These are phyloP conservation scores for Formica aserva DNA, from an alignment of 2,888 invertebrate genomes.

Conservation along the genomic window DNA sequence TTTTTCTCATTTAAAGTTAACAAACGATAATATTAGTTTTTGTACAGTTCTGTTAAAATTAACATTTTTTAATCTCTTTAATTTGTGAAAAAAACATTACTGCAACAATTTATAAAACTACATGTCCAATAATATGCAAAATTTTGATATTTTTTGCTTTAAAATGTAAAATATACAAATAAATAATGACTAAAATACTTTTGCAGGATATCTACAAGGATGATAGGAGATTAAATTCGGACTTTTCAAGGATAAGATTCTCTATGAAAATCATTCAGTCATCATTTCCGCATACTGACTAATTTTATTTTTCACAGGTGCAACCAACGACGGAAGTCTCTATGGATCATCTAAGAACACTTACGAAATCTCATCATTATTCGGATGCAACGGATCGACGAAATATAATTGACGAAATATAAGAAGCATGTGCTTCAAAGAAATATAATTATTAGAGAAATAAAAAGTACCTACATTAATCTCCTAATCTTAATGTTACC, in stretches of 20 bases:
- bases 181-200: slow-evolving; percentile 11
- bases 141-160: neutral
- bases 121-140: neutral
- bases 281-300: slow-evolving; percentile 69
- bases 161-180: neutral
- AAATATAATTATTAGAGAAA: slow-evolving; percentile 13
- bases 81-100: neutral
- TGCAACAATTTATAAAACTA: neutral
- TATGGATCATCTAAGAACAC: neutral
- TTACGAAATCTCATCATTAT: neutral
- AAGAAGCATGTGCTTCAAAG: neutral
- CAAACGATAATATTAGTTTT: neutral
- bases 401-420: neutral
- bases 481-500: neutral
- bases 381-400: neutral
- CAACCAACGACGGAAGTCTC: slow-evolving; percentile 15
- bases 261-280: neutral
- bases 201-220: neutral
- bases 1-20: neutral
- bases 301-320: slow-evolving; percentile 70
- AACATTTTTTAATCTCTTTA: neutral
- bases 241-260: neutral
- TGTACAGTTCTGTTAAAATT: neutral
- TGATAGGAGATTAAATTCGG: neutral
- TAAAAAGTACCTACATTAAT: neutral